phyloP scores from a whole-genome alignment of 2,888 invertebrate genomes.

The Coleophora flavipennella region DNA sequence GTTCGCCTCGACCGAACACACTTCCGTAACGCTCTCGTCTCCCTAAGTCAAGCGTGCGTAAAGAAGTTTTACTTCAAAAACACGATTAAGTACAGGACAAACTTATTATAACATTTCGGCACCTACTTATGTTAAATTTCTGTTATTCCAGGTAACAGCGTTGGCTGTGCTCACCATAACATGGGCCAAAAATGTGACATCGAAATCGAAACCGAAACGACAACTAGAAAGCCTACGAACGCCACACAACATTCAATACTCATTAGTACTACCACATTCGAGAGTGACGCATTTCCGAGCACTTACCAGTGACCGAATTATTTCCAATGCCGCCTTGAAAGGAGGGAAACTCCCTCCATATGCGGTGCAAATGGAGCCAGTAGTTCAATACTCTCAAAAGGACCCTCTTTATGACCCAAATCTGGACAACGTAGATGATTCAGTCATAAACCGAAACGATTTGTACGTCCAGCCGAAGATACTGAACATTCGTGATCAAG shows the following conservation, averaged over 20 bases:
- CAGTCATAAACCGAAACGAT: conserved; percentile 55
- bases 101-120: no score
- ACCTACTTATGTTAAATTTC: conserved; percentile 9
- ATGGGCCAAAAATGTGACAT: conserved; percentile 59
- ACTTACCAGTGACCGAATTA: conserved; percentile 65
- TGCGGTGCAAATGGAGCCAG: conserved; percentile 86
- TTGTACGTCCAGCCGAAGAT: conserved; percentile 65
- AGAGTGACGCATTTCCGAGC: conserved; percentile 68
- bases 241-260: conserved; percentile 74
- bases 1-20: no score
- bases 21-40: no score
- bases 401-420: conserved; percentile 81
- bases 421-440: conserved; percentile 60
- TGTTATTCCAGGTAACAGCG: conserved; percentile 71
- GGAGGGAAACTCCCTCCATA: conserved; percentile 76
- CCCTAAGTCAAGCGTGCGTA: no score
- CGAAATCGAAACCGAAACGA: conserved; percentile 69
- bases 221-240: conserved; percentile 67
- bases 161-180: conserved; percentile 68
- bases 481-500: conserved; percentile 55
- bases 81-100: no score
- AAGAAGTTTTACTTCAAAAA: no score
- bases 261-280: conserved; percentile 71
- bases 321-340: conserved; percentile 59
- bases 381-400: conserved; percentile 84